Evolutionary conservation across 2,797 vertebrate genomes (phyloP), one percentile per base, ranked within the genome.

Genomic region (Acanthurus tractus): DNA sequence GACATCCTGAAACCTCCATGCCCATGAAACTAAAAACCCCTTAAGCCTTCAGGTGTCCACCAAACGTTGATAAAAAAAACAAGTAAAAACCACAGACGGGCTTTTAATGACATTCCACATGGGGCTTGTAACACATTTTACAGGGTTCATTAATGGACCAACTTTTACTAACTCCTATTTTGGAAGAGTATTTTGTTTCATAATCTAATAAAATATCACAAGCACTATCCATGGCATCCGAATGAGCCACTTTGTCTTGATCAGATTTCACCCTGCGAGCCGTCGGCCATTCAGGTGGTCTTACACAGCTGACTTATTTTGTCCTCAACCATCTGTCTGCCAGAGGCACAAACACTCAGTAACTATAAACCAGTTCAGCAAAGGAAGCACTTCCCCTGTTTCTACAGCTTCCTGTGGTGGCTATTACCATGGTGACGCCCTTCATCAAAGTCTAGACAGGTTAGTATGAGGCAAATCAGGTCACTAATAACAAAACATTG

Each of bases 1-100:
- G 9, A 71, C 74, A 58, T 75, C 65, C 22, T 76, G 68, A 63
- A 78, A 79, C 81, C 81, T 78, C 78, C 68, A 80, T 55, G 8
- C 63, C n/a, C 65, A 44, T 78, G 53, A 75, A 75, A 81, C 48
- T 59, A 15, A 79, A 84, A 86, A 74, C 23, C 80, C 85, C 76
- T 70, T 1, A 38, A 86, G 86, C 87, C 44, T 83, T 88, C 88
- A 93, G 88, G 87, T 93, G 92, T 91, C 54, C 40, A 62, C 55
- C 65, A 75, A 70, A 88, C 44, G 25, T 42, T 29, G 64, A 76
- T 59, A 34, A 34, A 34, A 63, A 80, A 84, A 89, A 82, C 80
- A 62, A 76, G 76, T 81, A 42, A 46, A 74, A 84, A 74, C 79
- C 69, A 59, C 76, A 85, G 52, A 69, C 13, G 6, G 62, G 36